These are phyloP conservation scores for Standfussiana lucernea DNA, from an alignment of 2,888 invertebrate genomes.

Conservation along the genomic window DNA sequence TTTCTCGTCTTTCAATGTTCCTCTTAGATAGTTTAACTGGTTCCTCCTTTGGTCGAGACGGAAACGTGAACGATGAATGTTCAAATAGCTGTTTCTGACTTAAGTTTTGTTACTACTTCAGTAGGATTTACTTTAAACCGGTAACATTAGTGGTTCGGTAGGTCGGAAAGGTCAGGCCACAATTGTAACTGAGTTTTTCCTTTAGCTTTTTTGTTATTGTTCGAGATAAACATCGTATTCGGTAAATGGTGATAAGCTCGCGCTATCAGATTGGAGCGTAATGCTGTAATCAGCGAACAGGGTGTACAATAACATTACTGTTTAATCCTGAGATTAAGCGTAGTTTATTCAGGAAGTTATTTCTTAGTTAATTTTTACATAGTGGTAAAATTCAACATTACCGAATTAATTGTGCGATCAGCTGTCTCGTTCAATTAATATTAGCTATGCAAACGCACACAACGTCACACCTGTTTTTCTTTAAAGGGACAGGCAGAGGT, in stretches of 20 bases:
- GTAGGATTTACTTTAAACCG: slow-evolving; percentile 4
- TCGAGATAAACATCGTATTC: slow-evolving; percentile 51
- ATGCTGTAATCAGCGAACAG: slow-evolving; percentile 52
- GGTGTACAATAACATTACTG: slow-evolving; percentile 40
- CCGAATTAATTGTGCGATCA: not conserved
- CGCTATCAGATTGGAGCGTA: slow-evolving; percentile 49
- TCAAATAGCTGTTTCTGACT: slow-evolving; percentile 8
- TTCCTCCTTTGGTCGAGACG: not conserved
- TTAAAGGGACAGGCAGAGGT: not conserved
- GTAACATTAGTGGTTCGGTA: slow-evolving; percentile 24
- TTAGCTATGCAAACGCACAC: not conserved
- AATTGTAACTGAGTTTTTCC: slow-evolving; percentile 37
- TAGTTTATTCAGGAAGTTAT: slow-evolving; percentile 2
- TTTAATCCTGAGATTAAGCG: slow-evolving; percentile 23
- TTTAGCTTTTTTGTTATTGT: slow-evolving; percentile 51
- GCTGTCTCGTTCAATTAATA: not conserved
- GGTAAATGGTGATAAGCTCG: slow-evolving; percentile 57
- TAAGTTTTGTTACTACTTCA: slow-evolving; percentile 4
- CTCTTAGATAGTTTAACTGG: slow-evolving; percentile 30
- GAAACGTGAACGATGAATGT: slow-evolving; percentile 8
- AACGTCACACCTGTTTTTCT: not conserved
- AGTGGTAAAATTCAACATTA: not conserved
- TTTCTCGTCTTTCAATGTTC: slow-evolving; percentile 47
- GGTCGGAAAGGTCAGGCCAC: slow-evolving; percentile 27
- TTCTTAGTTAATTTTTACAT: not conserved